Percentiles rank a stretch among this genome's conserved stretches.
Evolutionary conservation across 2,888 invertebrate genomes (phyloP).

Genomic region (Tridacna crocea): DNA sequence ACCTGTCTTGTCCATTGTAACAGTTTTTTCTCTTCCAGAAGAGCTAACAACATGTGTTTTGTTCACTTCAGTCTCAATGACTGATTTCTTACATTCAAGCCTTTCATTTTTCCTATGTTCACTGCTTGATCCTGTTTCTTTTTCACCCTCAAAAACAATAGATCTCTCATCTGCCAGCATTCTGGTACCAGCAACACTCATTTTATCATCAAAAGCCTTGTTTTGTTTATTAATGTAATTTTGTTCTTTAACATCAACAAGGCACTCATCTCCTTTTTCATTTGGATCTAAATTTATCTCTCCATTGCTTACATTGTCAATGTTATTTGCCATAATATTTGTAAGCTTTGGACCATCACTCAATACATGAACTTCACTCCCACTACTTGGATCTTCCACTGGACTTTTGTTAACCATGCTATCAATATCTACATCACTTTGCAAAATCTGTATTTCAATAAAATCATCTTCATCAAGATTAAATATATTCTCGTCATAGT

Average conservation of each 20-base stretch:
- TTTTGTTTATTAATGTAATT: background rate
- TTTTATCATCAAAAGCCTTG: background rate
- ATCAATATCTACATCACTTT: constrained; percentile 52
- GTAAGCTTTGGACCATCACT: constrained; percentile 1
- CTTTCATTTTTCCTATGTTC: background rate
- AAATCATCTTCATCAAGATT: constrained; percentile 56
- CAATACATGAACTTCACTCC: background rate
- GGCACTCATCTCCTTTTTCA: background rate
- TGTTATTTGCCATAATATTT: constrained; percentile 6
- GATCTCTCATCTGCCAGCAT: background rate
- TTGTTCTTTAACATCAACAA: background rate
- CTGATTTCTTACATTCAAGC: background rate
- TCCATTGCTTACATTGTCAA: constrained; percentile 13
- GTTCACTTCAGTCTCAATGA: too few relatives aligned
- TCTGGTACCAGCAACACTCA: background rate
- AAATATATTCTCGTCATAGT: constrained; percentile 54
- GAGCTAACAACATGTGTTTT: background rate
- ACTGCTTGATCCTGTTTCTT: background rate
- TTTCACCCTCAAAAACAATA: background rate
- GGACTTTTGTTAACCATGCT: constrained; percentile 53
- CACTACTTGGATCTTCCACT: constrained; percentile 7
- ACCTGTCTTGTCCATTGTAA: background rate
- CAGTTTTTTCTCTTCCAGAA: background rate
- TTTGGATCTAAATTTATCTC: background rate
- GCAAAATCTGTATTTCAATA: constrained; percentile 49